Base-by-base conservation (phyloP, 2,797 vertebrate species). In the Takifugu ocellatus region DNA sequence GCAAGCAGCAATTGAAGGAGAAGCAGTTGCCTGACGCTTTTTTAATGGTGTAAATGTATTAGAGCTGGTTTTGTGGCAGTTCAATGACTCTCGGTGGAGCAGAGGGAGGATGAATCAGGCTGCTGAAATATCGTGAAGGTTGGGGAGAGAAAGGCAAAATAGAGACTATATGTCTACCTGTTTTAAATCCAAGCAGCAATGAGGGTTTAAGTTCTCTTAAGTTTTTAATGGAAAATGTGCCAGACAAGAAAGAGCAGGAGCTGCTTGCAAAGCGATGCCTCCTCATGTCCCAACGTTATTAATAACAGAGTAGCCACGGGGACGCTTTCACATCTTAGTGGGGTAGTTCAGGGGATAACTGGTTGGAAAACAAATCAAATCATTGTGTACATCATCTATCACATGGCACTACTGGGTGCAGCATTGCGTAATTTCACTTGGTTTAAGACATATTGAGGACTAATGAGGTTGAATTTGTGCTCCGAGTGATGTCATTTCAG, bases 391-490 rank as follows among this genome's bases (percentile, higher is more conserved):
- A 75, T 77, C 68, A 79, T 80, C 77, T 68, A 61, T 74, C 54
- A 69, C 66, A 59, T 56, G 77, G 80, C 65, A 68, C 49, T 51
- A 75, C 56, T 54, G 78, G 67, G 61, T 78, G 63, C 64, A 67
- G 47, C 39, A 55, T 60, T 77, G 59, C 67, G 61, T 73, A 78
- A 31, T 75, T 79, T 74, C 57, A 55, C 78, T 79, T 66, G 54
- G 77, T 78, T 82, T 78, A 70, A 74, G 66, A 80, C 70, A 79
- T 80, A 85, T 73, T 56, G 59, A 70, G 81, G 83, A 74, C 76
- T 85, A 89, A 89, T 88, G 81, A 89, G 84, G 84, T 75, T 86
- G 81, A 81, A 80, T 87, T 79, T 85, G 75, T 84, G 84, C 85
- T 87, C 72, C 61, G 31, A 86, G 86, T 85, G 77, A 83, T 87